Percentiles rank a stretch among this genome's conserved stretches.
phyloP scores from a whole-genome alignment of 2,888 invertebrate species.

The Cylloceria caligata region DNA sequence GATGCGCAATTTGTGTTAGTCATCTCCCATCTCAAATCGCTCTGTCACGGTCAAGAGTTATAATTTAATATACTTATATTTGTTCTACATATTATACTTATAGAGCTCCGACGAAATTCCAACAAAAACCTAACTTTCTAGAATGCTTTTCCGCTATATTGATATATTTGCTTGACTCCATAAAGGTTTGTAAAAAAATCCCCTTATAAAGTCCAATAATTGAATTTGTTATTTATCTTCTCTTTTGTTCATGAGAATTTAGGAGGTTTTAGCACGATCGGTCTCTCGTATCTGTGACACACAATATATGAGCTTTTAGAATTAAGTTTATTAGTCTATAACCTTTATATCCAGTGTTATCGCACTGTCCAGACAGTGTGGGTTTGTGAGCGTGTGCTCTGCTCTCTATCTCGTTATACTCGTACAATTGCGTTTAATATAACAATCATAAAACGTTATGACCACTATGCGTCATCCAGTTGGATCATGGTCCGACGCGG shows the following conservation, averaged over 20 bases:
- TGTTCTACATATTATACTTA: neutral
- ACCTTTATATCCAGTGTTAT: slow-evolving; percentile 19
- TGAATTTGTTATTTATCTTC: neutral
- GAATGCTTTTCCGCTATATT: too few relatives aligned
- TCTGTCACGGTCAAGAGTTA: neutral
- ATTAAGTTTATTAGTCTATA: slow-evolving; percentile 29
- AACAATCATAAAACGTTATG: slow-evolving; percentile 72
- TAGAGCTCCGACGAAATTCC: neutral
- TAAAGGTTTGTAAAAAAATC: neutral
- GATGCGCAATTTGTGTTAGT: too few relatives aligned
- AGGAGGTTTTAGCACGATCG: neutral
- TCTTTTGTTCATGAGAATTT: neutral
- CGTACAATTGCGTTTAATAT: slow-evolving; percentile 71
- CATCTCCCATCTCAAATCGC: neutral
- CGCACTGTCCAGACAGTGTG: neutral
- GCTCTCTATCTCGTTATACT: slow-evolving; percentile 37
- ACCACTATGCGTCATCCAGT: slow-evolving; percentile 71
- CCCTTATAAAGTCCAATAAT: too few relatives aligned
- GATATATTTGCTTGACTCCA: neutral
- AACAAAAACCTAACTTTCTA: neutral
- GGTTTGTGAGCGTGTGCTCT: neutral
- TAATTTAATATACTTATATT: neutral
- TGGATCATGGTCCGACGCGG: slow-evolving; percentile 78
- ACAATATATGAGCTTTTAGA: neutral
- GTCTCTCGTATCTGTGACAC: neutral